Evolutionary conservation across 2,797 vertebrate species (phyloP).

Genomic region (Mallotus villosus): DNA sequence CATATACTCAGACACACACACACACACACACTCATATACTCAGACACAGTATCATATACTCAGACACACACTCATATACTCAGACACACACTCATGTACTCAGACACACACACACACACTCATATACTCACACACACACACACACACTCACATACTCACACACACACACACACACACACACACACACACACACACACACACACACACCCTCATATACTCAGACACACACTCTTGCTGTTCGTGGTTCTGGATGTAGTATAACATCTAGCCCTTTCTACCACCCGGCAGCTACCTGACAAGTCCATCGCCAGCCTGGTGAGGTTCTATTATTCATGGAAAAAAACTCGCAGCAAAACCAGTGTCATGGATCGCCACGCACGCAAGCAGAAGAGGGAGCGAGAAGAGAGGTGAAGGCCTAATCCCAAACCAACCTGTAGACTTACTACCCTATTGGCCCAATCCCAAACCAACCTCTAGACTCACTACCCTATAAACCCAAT

Average conservation of each 20-base stretch:
- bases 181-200: too few relatives aligned
- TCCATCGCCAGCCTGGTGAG: slow-evolving; percentile 94
- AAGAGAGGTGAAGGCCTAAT: slow-evolving; percentile 83
- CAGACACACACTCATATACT: neutral
- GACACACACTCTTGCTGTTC: neutral
- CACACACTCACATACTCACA: too few relatives aligned
- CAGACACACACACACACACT: neutral
- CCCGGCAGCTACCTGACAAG: slow-evolving; percentile 87
- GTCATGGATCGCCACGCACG: slow-evolving; percentile 95
- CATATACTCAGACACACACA: neutral
- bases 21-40: neutral
- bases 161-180: neutral
- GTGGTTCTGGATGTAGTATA: neutral
- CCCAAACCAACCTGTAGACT: neutral
- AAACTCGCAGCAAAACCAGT: slow-evolving; percentile 93
- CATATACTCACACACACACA: neutral
- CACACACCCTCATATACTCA: neutral
- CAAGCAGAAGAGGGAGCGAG: slow-evolving; percentile 89
- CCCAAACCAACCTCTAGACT: neutral
- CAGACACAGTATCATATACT: too few relatives aligned
- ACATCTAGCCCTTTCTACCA: neutral
- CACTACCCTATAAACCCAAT: neutral
- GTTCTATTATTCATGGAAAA: slow-evolving; percentile 98
- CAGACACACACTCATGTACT: neutral
- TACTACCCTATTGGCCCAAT: neutral